These are phyloP conservation scores for Mobula birostris DNA, from an alignment of 2,113 vertebrate species.

Conservation along the genomic window DNA sequence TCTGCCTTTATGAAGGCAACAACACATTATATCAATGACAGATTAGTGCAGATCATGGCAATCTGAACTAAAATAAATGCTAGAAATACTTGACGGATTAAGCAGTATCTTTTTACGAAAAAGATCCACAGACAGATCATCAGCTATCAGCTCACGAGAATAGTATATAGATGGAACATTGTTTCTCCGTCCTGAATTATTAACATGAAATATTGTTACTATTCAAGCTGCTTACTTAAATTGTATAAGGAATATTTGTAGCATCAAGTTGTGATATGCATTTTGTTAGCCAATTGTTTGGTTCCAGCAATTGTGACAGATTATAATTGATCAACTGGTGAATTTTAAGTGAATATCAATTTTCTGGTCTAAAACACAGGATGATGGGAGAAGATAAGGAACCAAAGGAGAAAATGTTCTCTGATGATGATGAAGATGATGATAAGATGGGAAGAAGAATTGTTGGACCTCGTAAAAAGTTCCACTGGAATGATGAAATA, in stretches of 20 bases:
- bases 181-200: neutral
- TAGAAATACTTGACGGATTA: neutral
- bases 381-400: slow-evolving; percentile 74
- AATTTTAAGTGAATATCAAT: neutral
- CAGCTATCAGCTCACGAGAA: no score
- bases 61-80: neutral
- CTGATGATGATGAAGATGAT: slow-evolving; percentile 70
- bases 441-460: slow-evolving; percentile 67
- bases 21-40: neutral
- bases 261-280: neutral
- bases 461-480: slow-evolving; percentile 76
- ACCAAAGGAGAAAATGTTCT: slow-evolving; percentile 57
- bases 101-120: neutral
- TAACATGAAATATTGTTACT: neutral
- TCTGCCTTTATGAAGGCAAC: neutral
- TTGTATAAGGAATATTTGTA: neutral
- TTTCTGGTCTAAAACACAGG: slow-evolving; percentile 51
- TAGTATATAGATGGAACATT: no score
- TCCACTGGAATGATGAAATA: slow-evolving; percentile 88
- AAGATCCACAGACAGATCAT: no score
- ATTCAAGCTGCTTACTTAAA: neutral
- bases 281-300: neutral
- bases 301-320: neutral
- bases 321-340: neutral
- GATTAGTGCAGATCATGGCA: no score